Evolutionary conservation across 2,888 invertebrate species (phyloP).

Genomic region (Dicranocentrus wangi): DNA sequence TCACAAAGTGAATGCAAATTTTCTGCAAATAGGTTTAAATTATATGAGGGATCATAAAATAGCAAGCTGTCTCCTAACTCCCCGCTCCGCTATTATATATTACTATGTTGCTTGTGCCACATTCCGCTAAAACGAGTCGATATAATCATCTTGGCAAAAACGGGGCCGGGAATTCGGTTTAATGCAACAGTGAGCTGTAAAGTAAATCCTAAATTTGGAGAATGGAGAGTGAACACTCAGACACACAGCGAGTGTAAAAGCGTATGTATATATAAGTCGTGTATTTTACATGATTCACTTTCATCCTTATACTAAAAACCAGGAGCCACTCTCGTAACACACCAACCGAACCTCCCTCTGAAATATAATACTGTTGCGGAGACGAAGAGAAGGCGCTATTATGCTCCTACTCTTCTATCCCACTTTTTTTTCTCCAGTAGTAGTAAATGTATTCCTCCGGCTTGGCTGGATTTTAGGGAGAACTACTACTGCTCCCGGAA

Average conservation of each 20-base stretch:
- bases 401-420: too few species aligned
- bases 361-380: too few species aligned
- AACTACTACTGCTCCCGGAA: too few species aligned
- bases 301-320: too few species aligned
- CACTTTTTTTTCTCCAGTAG: too few species aligned
- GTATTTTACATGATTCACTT: constrained; percentile 1
- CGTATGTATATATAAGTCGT: not conserved
- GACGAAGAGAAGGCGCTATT: too few species aligned
- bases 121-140: constrained; percentile 2
- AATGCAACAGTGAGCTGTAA: constrained; percentile 27
- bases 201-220: constrained; percentile 17
- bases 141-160: constrained; percentile 25
- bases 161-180: constrained; percentile 14
- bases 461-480: too few species aligned
- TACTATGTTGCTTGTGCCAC: not conserved
- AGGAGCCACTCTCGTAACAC: too few species aligned
- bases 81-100: not conserved
- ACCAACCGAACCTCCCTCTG: too few species aligned
- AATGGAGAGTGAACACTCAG: not conserved
- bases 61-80: not conserved
- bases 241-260: not conserved
- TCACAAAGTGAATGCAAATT: too few species aligned
- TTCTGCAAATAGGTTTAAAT: constrained; percentile 31
- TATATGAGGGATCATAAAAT: constrained; percentile 21
- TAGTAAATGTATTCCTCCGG: too few species aligned